Conservation (phyloP, 2,113 vertebrate species). For the Prolemur simus region DNA sequence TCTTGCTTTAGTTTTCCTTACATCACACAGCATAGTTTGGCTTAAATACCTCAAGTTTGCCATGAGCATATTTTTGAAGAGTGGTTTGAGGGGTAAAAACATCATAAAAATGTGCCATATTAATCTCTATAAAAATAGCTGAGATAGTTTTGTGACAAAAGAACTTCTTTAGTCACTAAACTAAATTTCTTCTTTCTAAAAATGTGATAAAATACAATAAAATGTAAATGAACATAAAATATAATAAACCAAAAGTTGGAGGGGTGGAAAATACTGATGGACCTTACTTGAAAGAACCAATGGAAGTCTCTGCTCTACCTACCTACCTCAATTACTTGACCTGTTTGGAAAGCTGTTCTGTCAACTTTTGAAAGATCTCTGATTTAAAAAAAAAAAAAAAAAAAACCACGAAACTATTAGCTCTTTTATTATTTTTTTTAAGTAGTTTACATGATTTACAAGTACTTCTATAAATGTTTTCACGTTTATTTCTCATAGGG, state of each 20-base stretch:
- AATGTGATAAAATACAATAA: neutral
- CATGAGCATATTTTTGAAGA: conserved; percentile 5
- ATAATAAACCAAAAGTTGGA: neutral
- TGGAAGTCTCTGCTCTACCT: conserved; percentile 27
- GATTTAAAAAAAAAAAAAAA: conserved; percentile 36
- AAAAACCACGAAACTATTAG: conserved; percentile 36
- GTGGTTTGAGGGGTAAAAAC: conserved; percentile 6
- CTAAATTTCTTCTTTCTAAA: conserved; percentile 33
- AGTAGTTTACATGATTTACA: conserved; percentile 16
- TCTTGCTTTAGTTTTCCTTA: neutral
- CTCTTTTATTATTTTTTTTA: conserved; percentile 22
- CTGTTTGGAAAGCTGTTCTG: conserved; percentile 37
- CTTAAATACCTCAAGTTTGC: neutral
- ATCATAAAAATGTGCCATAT: neutral
- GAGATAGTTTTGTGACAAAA: conserved; percentile 41
- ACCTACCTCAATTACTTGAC: conserved; percentile 44
- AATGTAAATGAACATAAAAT: conserved; percentile 5
- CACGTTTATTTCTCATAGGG: neutral
- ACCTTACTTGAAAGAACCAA: conserved; percentile 55
- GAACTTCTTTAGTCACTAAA: neutral
- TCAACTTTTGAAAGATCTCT: conserved; percentile 56
- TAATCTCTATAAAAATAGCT: conserved; percentile 36
- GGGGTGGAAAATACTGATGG: neutral
- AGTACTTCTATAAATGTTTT: neutral
- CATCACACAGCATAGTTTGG: neutral